Conservation (phyloP, 1,140 invertebrate genomes). For the Chlorops oryzae region DNA sequence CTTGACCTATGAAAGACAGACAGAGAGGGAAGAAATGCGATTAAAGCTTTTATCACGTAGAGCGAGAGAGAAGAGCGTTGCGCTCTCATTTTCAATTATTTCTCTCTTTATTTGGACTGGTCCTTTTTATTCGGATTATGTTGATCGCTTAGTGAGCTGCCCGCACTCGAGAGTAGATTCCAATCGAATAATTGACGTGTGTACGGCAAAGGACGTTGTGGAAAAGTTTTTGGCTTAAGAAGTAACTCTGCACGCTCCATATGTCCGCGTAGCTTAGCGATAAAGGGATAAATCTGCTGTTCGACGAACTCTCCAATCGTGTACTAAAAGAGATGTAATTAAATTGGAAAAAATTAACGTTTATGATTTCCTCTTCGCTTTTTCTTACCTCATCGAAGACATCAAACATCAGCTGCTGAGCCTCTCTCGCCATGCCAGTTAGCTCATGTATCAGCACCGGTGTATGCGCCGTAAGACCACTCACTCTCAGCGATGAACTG, state of each 20-base stretch:
- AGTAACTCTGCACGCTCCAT: constrained; percentile 46
- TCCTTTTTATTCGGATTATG: background rate
- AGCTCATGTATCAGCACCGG: constrained; percentile 58
- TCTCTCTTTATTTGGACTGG: no score
- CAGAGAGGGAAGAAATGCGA: no score
- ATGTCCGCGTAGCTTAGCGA: constrained; percentile 48
- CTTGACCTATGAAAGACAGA: no score
- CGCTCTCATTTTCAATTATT: no score
- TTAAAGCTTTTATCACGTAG: no score
- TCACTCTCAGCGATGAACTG: constrained; percentile 65
- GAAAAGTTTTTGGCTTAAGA: constrained; percentile 43
- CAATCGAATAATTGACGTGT: constrained; percentile 19
- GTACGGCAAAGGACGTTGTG: constrained; percentile 43
- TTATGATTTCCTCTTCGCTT: constrained; percentile 1
- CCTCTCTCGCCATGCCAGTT: constrained; percentile 56
- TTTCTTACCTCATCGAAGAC: constrained; percentile 58
- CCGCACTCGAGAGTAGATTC: constrained; percentile 14
- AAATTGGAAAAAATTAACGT: background rate
- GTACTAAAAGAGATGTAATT: constrained; percentile 15
- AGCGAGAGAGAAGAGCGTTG: no score
- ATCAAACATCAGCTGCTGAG: constrained; percentile 59
- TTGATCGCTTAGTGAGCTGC: background rate
- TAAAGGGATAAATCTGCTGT: constrained; percentile 50
- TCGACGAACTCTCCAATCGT: constrained; percentile 73
- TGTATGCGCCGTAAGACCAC: constrained; percentile 61